Evolutionary conservation across 2,888 invertebrate genomes (phyloP).

Genomic region (Phortica okadai): DNA sequence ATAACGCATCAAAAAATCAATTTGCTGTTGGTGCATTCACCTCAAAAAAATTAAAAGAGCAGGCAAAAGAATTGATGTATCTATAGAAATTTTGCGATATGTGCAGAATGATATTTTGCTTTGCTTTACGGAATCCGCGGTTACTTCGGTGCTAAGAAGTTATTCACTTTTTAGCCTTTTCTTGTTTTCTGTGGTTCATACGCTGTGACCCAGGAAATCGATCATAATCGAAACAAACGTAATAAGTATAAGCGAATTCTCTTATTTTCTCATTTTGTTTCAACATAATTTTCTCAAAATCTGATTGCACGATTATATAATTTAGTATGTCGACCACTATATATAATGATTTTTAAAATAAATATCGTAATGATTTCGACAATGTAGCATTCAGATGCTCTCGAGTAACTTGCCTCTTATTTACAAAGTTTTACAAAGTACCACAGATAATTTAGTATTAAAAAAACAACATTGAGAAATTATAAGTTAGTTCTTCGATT

Average conservation of each 20-base stretch:
- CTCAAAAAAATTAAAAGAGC: not conserved
- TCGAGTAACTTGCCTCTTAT: too few species aligned
- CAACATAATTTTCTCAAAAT: not conserved
- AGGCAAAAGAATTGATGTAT: not conserved
- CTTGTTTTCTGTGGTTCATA: not conserved
- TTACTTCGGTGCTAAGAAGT: conserved; percentile 18
- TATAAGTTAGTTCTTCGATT: too few species aligned
- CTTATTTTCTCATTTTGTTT: too few species aligned
- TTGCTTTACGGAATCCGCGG: not conserved
- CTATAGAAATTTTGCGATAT: not conserved
- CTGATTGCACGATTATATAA: not conserved
- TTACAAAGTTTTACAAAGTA: not conserved
- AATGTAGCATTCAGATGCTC: not conserved
- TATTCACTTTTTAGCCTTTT: not conserved
- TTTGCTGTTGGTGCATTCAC: conserved; percentile 15
- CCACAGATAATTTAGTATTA: too few species aligned
- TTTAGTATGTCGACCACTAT: too few species aligned
- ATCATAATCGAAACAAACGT: not conserved
- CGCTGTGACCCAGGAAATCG: conserved; percentile 19
- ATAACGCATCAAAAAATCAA: conserved; percentile 1
- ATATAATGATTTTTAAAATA: conserved; percentile 5
- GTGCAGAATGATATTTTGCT: not conserved
- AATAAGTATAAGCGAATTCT: too few species aligned
- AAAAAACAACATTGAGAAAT: too few species aligned
- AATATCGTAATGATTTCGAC: not conserved